Evolutionary conservation across 1,140 invertebrate genomes (phyloP), one percentile per base, ranked within the genome.

Genomic region (Amphibalanus amphitrite): DNA sequence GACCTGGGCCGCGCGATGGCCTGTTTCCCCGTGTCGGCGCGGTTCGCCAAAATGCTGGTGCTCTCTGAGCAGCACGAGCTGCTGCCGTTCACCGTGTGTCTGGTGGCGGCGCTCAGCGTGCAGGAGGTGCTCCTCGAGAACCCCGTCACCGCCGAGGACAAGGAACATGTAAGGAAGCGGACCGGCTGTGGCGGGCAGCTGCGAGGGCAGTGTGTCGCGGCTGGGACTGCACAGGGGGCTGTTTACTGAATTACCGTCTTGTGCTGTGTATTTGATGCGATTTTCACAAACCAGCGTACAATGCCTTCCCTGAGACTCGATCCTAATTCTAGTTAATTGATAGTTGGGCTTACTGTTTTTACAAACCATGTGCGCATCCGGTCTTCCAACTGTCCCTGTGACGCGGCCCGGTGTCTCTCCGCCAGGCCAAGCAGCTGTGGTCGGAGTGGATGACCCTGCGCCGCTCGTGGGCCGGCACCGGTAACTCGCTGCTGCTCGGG

Each of bases 11-110:
- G 84, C 72, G 88, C 87, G 0, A 94, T 99, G 78, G 86, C 94
- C 0, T 84, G 85, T 8, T 97, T 98, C 80, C 96, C 97, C 0
- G 86, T 99, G 0, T 85, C 92, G 8, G 93, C 95, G 0, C 83
- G 94, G 8, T 98, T 90, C 81, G 91, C 91, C 0, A 98, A 98
- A 80, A 97, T 99, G 92, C 78, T 99, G 17, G 89, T 90, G 0
- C 80, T 97, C 3, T 92, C 91, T 64, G 87, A 93, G 76, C 92
- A 97, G 75, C 86, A 93, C 69, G 82, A 89, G 74, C 81, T 99
- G 25, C 80, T 97, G 67, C 87, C 89, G 0, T 96, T 96, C 78
- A 90, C 90, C 0, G 85, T 98, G 23, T 88, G 89, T 59, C 83
- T 99, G 71, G 93, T 99, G 1, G 88, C 96, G 0, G 93, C 92